Evolutionary conservation across 2,113 vertebrate species (phyloP), one percentile per base, ranked within the genome.

Genomic region (Eolophus roseicapilla): DNA sequence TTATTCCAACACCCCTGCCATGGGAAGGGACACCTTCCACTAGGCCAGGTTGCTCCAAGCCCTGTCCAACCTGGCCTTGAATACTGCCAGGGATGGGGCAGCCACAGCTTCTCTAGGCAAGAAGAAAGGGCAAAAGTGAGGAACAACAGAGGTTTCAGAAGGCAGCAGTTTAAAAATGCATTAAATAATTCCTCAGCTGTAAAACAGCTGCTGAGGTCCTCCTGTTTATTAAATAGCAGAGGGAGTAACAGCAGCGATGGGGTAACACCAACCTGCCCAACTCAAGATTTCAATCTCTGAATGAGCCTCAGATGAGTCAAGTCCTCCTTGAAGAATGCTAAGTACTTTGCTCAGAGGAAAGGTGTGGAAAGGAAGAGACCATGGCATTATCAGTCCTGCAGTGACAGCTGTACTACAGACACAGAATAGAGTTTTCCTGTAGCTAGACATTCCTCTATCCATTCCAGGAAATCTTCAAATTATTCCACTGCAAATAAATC

Each of bases 221-320:
- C 1, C 5, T 17, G 62, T 12, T 1, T 55, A 62, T 10, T 3
- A 6, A 12, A 28, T 0, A 50, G 69, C 74, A 53, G 33, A 67
- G 73, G 43, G 41, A 83, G 20, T 0, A 25, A 29, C 21, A 53
- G 83, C 41, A 65, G 59, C 6, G 4, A 2, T 7, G 77, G 41
- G 21, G 52, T 31, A 47, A 43, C 43, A 39, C 39, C 82, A 35
- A 16, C n/a, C 65, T 49, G 25, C 4, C 2, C 18, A 35, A 9
- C 17, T 55, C 10, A 7, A 29, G 84, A 27, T 28, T 5, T n/a
- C 28, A 2, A 1, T 0, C 71, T 65, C 79, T 20, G 9, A 17
- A 18, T 3, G 23, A 64, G 84, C 74, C 60, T 28, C 33, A 7
- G 27, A 39, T 55, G 33, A 39, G 64, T 6, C 52, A 24, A 33